phyloP scores from a whole-genome alignment of 2,113 vertebrate species.

The Xiphorhynchus elegans region DNA sequence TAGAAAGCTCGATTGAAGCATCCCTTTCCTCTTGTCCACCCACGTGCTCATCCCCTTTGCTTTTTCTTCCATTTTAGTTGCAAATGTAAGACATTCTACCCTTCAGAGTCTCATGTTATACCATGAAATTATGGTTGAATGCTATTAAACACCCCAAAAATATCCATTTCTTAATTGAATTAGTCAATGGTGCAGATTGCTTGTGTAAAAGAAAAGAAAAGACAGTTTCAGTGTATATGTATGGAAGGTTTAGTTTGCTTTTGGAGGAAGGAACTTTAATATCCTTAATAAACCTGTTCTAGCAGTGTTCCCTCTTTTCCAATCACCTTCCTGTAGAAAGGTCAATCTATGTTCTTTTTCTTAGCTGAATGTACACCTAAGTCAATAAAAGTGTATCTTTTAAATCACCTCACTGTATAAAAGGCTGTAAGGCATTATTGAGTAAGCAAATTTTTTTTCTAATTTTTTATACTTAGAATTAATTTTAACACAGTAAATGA shows the following conservation, averaged over 20 bases:
- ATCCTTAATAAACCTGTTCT: not conserved
- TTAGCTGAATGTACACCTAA: not conserved
- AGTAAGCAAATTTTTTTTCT: not conserved
- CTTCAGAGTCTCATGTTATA: not conserved
- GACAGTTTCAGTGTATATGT: not conserved
- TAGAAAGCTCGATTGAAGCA: not conserved
- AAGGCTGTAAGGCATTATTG: not conserved
- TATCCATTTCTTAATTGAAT: not conserved
- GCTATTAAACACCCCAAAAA: not conserved
- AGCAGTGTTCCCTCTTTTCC: not conserved
- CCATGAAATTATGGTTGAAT: not conserved
- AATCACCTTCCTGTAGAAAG: not conserved
- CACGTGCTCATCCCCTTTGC: accelerated
- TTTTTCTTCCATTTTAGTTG: not conserved
- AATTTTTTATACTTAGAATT: not conserved
- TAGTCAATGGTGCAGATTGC: not conserved
- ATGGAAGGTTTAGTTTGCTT: not conserved
- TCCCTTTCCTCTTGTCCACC: not conserved
- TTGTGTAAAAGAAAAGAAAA: not conserved
- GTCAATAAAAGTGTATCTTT: not conserved
- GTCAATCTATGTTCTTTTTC: not conserved
- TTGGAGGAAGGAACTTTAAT: not conserved
- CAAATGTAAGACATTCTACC: not conserved
- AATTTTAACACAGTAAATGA: not conserved
- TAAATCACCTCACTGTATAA: not conserved